Evolutionary conservation across 2,113 vertebrate genomes (phyloP).

Genomic region (Polypterus senegalus): DNA sequence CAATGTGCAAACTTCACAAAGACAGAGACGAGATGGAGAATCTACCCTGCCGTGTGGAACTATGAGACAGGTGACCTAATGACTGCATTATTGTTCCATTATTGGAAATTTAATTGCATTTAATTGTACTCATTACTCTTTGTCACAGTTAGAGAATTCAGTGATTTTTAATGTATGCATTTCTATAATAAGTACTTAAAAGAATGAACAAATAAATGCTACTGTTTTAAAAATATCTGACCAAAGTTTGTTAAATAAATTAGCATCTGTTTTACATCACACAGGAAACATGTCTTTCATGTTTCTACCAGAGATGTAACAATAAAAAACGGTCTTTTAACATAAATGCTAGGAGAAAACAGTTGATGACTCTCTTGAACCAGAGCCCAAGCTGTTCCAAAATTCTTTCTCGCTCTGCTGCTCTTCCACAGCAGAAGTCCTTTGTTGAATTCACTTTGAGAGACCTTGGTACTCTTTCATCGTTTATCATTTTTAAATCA

Average conservation of each 20-base stretch:
- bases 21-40: too few species aligned
- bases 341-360: too few species aligned
- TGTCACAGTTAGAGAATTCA: not conserved
- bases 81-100: not conserved
- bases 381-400: not conserved
- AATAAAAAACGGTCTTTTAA: not conserved
- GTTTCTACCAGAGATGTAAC: not conserved
- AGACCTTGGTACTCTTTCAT: constrained; percentile 29
- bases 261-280: not conserved
- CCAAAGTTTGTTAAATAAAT: too few species aligned
- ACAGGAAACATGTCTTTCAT: not conserved
- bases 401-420: constrained; percentile 10
- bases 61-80: too few species aligned
- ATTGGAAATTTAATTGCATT: not conserved
- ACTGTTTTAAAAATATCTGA: too few species aligned
- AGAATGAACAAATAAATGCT: not conserved
- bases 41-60: too few species aligned
- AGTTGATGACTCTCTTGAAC: too few species aligned
- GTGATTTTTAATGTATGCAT: not conserved
- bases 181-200: not conserved
- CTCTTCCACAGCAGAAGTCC: constrained; percentile 21
- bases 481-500: constrained; percentile 42
- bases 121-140: not conserved
- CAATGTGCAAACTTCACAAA: too few species aligned
- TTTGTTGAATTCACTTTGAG: constrained; percentile 20